phyloP scores from a whole-genome alignment of 2,113 vertebrate genomes.

The Vidua macroura region DNA sequence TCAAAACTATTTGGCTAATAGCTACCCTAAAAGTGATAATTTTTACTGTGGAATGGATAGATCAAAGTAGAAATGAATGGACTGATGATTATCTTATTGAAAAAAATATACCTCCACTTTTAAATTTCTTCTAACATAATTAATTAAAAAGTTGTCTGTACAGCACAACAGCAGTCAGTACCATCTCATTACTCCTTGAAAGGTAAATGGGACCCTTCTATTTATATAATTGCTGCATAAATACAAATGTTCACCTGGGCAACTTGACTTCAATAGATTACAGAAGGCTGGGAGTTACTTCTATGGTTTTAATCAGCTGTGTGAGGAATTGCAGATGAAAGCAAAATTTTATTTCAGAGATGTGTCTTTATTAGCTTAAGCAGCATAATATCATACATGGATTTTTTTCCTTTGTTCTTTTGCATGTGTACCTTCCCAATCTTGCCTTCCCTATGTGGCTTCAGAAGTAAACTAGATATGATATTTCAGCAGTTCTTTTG shows the following conservation, averaged over 20 bases:
- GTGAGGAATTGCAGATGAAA: not conserved
- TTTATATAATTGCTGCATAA: not conserved
- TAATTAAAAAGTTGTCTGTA: not conserved
- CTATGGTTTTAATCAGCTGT: fast-evolving
- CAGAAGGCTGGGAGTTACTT: not conserved
- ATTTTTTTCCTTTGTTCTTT: not conserved
- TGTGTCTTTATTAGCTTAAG: not conserved
- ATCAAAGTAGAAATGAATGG: not conserved
- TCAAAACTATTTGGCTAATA: not conserved
- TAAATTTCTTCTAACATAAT: not conserved
- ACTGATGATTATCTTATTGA: not conserved
- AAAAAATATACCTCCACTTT: not conserved
- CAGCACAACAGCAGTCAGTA: not conserved
- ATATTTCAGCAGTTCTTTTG: not conserved
- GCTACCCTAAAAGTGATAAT: not conserved
- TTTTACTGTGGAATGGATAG: not conserved
- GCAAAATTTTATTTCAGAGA: not conserved
- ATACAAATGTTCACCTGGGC: not conserved
- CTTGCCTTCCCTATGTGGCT: not conserved
- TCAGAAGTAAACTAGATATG: not conserved
- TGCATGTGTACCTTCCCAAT: not conserved
- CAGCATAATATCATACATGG: not conserved
- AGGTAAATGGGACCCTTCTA: not conserved
- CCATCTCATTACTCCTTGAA: not conserved
- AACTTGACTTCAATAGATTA: not conserved